phyloP scores from a whole-genome alignment of 92 coral and sea anemone species.

The Blastomussa wellsi region DNA sequence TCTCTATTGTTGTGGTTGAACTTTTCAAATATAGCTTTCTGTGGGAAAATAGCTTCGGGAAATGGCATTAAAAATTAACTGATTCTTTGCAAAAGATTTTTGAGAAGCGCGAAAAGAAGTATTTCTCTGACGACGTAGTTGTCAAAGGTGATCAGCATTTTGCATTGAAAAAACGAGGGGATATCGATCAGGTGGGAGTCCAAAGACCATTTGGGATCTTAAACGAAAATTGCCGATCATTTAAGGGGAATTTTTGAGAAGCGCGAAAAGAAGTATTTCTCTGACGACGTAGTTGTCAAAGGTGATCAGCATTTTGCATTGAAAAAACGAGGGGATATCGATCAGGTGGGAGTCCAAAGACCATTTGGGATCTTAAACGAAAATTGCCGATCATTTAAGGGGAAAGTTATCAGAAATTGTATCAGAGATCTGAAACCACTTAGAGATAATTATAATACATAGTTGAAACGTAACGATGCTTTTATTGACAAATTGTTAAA shows the following conservation, averaged over 20 bases:
- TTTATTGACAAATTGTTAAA: neutral
- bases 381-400: neutral
- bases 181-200: too few relatives aligned
- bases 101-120: neutral
- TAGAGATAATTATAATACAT: neutral
- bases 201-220: too few relatives aligned
- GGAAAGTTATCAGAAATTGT: neutral
- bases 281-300: neutral
- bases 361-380: neutral
- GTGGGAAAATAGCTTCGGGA: neutral
- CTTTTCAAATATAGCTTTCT: neutral
- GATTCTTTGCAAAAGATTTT: neutral
- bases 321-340: neutral
- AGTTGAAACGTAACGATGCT: neutral
- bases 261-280: neutral
- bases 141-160: neutral
- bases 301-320: neutral
- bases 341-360: too few relatives aligned
- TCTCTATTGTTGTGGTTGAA: neutral
- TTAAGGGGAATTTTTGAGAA: too few relatives aligned
- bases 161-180: neutral
- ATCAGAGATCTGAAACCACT: neutral
- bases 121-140: neutral
- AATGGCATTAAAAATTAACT: neutral
- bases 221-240: too few relatives aligned